phyloP scores from a whole-genome alignment of 2,113 vertebrate genomes.

The Capricornis sumatraensis region DNA sequence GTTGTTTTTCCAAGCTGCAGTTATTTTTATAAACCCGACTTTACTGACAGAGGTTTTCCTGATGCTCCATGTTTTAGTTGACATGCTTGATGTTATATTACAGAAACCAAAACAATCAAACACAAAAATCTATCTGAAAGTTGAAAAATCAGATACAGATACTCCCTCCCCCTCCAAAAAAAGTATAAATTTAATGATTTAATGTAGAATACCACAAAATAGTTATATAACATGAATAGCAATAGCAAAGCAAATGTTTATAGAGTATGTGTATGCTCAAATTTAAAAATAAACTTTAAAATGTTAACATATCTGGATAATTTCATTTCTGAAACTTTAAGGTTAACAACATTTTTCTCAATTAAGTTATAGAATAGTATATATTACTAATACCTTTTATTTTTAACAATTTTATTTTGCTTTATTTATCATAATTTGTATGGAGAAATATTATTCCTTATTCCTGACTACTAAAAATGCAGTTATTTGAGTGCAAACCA shows the following conservation, averaged over 20 bases:
- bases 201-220: not conserved
- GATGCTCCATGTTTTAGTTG: not conserved
- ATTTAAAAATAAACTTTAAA: not conserved
- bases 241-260: not conserved
- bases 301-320: not conserved
- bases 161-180: not conserved
- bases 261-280: not conserved
- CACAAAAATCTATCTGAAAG: not conserved
- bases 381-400: not conserved
- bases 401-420: not conserved
- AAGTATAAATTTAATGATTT: not conserved
- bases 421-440: not conserved
- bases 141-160: not conserved
- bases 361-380: not conserved
- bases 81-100: not conserved
- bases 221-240: not conserved
- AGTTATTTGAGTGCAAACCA: not conserved
- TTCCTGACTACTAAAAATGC: not conserved
- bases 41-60: not conserved
- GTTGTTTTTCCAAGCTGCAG: not conserved
- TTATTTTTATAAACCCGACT: not conserved
- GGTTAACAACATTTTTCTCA: not conserved
- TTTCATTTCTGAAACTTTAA: not conserved
- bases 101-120: not conserved
- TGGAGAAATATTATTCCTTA: not conserved